Evolutionary conservation across 2,888 invertebrate genomes (phyloP).

Genomic region (Caenorhabditis afra): DNA sequence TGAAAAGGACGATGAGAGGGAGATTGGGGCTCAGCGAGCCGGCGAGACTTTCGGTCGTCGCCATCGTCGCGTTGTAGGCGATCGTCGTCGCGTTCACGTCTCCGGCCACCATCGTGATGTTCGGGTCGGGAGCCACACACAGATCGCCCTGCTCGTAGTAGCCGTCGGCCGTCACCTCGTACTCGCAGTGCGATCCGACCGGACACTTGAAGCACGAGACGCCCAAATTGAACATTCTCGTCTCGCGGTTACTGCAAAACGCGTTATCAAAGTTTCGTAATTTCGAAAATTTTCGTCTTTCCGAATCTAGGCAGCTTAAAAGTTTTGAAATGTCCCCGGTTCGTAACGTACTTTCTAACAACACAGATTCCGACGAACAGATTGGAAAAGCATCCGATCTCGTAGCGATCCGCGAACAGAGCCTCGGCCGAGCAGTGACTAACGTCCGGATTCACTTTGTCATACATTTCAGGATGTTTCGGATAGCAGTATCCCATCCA

Average conservation of each 20-base stretch:
- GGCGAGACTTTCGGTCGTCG: too few relatives aligned
- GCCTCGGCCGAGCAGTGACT: not conserved
- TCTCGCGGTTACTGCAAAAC: not conserved
- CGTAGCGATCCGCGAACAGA: not conserved
- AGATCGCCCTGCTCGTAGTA: not conserved
- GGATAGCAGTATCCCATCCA: not conserved
- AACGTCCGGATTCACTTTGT: not conserved
- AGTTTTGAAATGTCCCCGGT: too few relatives aligned
- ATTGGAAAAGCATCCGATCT: not conserved
- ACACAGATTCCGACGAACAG: not conserved
- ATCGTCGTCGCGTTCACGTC: not conserved
- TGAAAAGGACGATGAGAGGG: not conserved
- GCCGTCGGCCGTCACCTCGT: not conserved
- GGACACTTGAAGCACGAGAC: not conserved
- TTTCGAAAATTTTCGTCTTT: too few relatives aligned
- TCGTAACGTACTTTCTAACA: not conserved
- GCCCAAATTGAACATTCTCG: not conserved
- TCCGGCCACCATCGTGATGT: not conserved
- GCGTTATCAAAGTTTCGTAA: too few relatives aligned
- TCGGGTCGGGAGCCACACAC: not conserved
- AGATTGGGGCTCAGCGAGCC: not conserved
- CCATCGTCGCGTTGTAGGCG: not conserved
- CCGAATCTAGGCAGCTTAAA: too few relatives aligned
- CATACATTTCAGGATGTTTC: not conserved
- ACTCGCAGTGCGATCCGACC: constrained; percentile 1